Percentiles rank a stretch among this genome's conserved stretches.
phyloP scores from a whole-genome alignment of 2,888 invertebrate genomes.

The Scrobipalpa costella region DNA sequence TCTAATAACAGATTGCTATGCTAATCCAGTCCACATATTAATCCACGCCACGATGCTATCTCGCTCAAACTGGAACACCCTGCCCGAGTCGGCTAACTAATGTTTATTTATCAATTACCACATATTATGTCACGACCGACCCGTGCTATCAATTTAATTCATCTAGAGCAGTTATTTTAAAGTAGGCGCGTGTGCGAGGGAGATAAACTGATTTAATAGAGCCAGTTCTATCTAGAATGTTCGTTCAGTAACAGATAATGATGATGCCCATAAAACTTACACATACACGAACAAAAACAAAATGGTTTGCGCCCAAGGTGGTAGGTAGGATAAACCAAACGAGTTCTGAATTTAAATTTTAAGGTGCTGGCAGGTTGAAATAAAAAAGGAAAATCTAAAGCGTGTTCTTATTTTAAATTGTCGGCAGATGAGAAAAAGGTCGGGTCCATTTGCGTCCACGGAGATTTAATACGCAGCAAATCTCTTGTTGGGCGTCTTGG shows the following conservation, averaged over 20 bases:
- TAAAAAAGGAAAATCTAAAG: background rate
- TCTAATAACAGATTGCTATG: slow-evolving; percentile 24
- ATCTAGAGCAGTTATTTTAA: slow-evolving; percentile 56
- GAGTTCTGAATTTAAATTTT: slow-evolving; percentile 13
- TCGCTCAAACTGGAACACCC: slow-evolving; percentile 28
- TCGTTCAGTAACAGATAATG: background rate
- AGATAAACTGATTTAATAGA: slow-evolving; percentile 14
- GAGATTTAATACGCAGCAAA: slow-evolving; percentile 4
- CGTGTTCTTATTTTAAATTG: too few relatives aligned
- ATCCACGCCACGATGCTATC: slow-evolving; percentile 27
- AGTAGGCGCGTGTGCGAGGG: slow-evolving; percentile 42
- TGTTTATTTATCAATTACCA: slow-evolving; percentile 65
- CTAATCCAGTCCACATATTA: slow-evolving; percentile 28
- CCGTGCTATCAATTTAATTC: slow-evolving; percentile 63
- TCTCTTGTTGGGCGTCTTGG: slow-evolving; percentile 23
- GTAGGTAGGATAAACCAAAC: slow-evolving; percentile 4
- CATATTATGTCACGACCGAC: slow-evolving; percentile 60
- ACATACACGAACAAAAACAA: background rate
- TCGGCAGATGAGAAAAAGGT: background rate
- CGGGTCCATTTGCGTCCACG: background rate
- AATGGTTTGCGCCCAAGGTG: background rate
- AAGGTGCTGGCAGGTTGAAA: slow-evolving; percentile 18
- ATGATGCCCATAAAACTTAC: background rate
- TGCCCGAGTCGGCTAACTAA: slow-evolving; percentile 37
- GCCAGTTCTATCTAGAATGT: background rate